phyloP scores from a whole-genome alignment of 2,113 vertebrate genomes.

The Alligator mississippiensis region DNA sequence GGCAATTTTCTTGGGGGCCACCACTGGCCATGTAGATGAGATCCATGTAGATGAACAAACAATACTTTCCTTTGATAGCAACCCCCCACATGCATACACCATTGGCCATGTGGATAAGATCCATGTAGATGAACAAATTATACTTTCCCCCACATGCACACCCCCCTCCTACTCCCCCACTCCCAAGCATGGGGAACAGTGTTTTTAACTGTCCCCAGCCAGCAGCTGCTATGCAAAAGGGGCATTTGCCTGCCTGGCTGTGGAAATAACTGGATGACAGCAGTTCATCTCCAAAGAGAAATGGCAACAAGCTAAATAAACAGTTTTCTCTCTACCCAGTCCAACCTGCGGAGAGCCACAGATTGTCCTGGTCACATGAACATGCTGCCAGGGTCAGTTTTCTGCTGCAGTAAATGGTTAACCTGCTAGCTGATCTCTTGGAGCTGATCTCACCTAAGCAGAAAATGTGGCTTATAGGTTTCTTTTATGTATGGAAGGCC shows the following conservation, averaged over 20 bases:
- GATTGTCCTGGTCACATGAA: neutral
- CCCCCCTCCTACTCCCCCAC: neutral
- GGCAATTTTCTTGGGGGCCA: neutral
- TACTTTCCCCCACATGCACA: too few relatives aligned
- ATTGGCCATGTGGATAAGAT: too few relatives aligned
- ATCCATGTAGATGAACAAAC: neutral
- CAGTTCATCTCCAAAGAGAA: neutral
- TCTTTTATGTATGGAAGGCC: neutral
- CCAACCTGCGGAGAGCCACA: neutral
- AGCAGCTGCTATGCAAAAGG: neutral
- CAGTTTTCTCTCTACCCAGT: too few relatives aligned
- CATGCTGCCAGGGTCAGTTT: neutral
- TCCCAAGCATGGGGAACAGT: neutral
- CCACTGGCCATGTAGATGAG: neutral
- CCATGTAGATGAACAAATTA: too few relatives aligned
- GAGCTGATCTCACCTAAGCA: neutral
- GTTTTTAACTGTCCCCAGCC: neutral
- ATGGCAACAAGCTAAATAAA: neutral
- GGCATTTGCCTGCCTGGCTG: neutral
- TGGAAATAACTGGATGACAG: neutral
- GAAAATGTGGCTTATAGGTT: neutral
- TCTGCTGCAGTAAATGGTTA: neutral
- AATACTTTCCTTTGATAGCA: too few relatives aligned
- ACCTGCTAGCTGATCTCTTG: neutral
- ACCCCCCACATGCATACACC: too few relatives aligned